Conservation (phyloP, 2,113 vertebrate genomes). For the Meriones unguiculatus region DNA sequence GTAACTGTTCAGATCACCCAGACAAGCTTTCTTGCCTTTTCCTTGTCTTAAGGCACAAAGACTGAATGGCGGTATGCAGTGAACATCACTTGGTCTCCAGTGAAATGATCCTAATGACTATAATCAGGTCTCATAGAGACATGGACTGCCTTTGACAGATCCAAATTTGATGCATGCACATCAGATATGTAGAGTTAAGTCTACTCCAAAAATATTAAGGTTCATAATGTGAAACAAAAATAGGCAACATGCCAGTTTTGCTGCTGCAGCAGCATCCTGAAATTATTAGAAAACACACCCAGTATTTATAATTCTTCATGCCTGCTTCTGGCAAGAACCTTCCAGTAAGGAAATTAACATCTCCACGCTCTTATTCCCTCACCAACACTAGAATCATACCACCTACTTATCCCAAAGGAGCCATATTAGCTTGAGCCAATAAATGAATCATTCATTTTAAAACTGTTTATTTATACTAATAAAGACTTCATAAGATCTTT, state of each 20-base stretch:
- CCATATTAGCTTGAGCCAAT: background rate
- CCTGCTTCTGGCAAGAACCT: background rate
- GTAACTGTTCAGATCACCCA: constrained; percentile 67
- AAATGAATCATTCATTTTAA: constrained; percentile 6
- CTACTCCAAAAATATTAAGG: background rate
- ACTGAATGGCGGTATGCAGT: background rate
- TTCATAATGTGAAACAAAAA: background rate
- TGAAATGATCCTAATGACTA: background rate
- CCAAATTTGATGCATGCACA: background rate
- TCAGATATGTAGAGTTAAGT: background rate
- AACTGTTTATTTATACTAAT: background rate
- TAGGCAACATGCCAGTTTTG: background rate
- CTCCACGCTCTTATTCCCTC: constrained; percentile 4
- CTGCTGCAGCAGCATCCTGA: background rate
- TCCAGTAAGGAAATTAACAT: background rate
- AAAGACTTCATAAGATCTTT: background rate
- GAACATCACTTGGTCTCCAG: background rate
- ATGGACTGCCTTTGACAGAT: background rate
- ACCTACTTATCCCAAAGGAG: constrained; percentile 36
- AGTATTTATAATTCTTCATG: background rate
- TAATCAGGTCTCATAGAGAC: background rate
- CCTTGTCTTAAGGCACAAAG: background rate
- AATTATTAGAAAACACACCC: background rate
- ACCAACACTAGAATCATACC: background rate
- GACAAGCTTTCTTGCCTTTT: constrained; percentile 49